phyloP scores from a whole-genome alignment of 2,888 invertebrate species.

The Xestia rhomboidea region DNA sequence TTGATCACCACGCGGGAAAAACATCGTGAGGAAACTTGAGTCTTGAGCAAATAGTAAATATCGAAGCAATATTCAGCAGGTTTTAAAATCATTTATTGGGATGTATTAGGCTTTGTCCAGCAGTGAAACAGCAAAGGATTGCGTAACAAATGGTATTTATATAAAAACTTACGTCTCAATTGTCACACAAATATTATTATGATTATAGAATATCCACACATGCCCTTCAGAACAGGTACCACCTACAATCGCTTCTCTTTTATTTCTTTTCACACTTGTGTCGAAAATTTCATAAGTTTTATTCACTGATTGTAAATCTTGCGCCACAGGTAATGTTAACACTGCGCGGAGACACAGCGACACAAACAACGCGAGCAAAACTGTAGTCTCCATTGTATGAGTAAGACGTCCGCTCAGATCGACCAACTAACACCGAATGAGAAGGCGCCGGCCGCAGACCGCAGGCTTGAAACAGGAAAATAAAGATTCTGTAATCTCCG shows the following conservation, averaged over 20 bases:
- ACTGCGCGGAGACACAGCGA: not conserved
- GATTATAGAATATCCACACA: not conserved
- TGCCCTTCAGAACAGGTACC: not conserved
- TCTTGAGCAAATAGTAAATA: too few species aligned
- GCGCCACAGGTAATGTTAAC: not conserved
- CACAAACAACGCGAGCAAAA: not conserved
- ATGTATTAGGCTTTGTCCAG: not conserved
- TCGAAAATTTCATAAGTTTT: not conserved
- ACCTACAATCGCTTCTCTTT: not conserved
- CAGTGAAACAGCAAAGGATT: not conserved
- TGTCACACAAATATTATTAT: not conserved
- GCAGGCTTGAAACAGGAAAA: slow-evolving; percentile 4
- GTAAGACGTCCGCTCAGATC: not conserved
- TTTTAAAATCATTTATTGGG: not conserved
- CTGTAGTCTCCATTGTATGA: slow-evolving; percentile 7
- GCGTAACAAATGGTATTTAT: not conserved
- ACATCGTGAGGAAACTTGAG: too few species aligned
- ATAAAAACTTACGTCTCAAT: slow-evolving; percentile 7
- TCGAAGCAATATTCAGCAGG: not conserved
- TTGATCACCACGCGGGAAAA: too few species aligned
- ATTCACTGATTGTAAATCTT: slow-evolving; percentile 18
- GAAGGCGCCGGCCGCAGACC: too few species aligned
- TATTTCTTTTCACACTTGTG: not conserved
- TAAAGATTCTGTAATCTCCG: too few species aligned
- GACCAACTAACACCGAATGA: not conserved